Conservation (phyloP, 1,140 invertebrate genomes). For the Eubasilissa regina region DNA sequence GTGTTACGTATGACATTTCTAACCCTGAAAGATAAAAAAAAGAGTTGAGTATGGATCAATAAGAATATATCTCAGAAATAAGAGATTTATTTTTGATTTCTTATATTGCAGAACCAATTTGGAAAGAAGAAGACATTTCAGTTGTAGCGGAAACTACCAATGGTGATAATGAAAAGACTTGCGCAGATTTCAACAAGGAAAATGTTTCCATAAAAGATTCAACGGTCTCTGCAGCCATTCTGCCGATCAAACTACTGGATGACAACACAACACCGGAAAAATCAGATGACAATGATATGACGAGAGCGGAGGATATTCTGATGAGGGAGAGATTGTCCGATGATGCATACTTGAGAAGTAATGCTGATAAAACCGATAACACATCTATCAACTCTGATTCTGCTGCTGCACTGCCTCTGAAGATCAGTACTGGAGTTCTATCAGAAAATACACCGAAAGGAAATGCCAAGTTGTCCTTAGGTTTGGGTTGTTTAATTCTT, state of each 20-base stretch:
- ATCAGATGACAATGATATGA: slow-evolving; percentile 6
- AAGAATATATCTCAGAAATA: too few species aligned
- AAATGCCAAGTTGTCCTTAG: slow-evolving; percentile 45
- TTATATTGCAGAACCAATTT: slow-evolving; percentile 39
- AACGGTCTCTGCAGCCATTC: neutral
- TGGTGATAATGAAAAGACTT: neutral
- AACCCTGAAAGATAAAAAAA: too few species aligned
- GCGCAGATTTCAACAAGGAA: slow-evolving; percentile 33
- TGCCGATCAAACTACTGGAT: neutral
- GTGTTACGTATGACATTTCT: too few species aligned
- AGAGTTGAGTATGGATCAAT: too few species aligned
- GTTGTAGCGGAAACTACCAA: neutral
- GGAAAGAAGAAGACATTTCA: slow-evolving; percentile 27
- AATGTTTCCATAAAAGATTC: slow-evolving; percentile 18
- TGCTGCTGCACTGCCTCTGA: neutral
- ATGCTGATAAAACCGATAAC: neutral
- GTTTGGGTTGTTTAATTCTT: slow-evolving; percentile 9
- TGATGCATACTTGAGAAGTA: neutral
- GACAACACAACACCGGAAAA: neutral
- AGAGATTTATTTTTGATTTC: neutral
- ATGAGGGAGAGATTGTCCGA: slow-evolving; percentile 17
- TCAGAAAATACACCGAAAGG: slow-evolving; percentile 38
- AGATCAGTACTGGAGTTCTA: neutral
- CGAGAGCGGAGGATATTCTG: slow-evolving; percentile 10
- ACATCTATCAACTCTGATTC: neutral